These are phyloP conservation scores for Oreonectes daqikongensis DNA, from an alignment of 2,797 vertebrate genomes.

Conservation along the genomic window DNA sequence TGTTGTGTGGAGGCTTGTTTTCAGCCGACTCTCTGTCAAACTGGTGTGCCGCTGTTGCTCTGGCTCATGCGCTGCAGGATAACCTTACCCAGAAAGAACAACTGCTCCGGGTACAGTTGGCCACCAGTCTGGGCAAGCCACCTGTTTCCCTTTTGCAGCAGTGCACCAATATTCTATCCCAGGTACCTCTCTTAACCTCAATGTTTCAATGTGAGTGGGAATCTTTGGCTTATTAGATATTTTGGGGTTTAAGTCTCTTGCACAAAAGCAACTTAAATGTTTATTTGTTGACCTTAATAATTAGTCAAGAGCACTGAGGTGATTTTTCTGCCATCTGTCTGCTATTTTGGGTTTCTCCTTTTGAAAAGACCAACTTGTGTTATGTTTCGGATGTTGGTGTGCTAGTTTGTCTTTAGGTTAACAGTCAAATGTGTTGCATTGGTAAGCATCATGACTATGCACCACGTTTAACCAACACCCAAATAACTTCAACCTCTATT, in stretches of 20 bases:
- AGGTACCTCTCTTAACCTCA: conserved; percentile 77
- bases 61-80: conserved; percentile 94
- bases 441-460: neutral
- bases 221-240: neutral
- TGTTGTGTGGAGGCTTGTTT: conserved; percentile 95
- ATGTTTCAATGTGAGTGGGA: neutral
- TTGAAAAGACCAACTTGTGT: conserved; percentile 16
- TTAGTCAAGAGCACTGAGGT: neutral
- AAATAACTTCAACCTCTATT: neutral
- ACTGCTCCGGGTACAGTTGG: conserved; percentile 92
- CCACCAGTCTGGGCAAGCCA: conserved; percentile 95
- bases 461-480: neutral
- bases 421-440: neutral
- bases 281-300: neutral
- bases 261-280: neutral
- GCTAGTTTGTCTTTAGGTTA: neutral
- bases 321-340: too few relatives aligned
- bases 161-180: conserved; percentile 98
- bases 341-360: neutral
- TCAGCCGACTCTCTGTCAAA: conserved; percentile 95
- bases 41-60: conserved; percentile 95
- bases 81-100: conserved; percentile 96
- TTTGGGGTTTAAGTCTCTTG: neutral
- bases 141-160: conserved; percentile 96
- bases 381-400: conserved; percentile 16